Conservation (phyloP, 2,113 vertebrate species). For the Rhizomys pruinosus region DNA sequence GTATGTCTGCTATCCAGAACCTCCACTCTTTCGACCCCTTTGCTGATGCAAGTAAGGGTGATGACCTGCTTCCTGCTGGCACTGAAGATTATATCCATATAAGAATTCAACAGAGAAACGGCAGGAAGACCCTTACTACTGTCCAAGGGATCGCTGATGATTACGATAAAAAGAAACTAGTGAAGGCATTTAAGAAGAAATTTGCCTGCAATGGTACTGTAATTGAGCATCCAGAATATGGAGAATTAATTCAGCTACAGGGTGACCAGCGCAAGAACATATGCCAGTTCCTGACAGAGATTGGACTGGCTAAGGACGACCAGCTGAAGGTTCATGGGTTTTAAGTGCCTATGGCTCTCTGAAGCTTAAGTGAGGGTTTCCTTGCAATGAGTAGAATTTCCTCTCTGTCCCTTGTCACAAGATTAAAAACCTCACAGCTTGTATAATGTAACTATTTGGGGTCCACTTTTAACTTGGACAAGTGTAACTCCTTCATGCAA, state of each 20-base stretch:
- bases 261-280: constrained; percentile 99
- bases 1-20: constrained; percentile 98
- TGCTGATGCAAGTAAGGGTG: constrained; percentile 99
- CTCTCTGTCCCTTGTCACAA: too few relatives aligned
- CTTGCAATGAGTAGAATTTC: too few relatives aligned
- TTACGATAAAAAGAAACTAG: constrained; percentile 88
- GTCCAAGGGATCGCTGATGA: constrained; percentile 96
- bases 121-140: constrained; percentile 76
- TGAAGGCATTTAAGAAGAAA: background rate
- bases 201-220: constrained; percentile 99
- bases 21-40: constrained; percentile 96
- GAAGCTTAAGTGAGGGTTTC: too few relatives aligned
- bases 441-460: too few relatives aligned
- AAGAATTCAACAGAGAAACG: too few relatives aligned
- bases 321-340: too few relatives aligned
- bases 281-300: constrained; percentile 95
- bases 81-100: background rate
- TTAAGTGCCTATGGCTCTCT: too few relatives aligned
- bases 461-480: too few relatives aligned
- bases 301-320: too few relatives aligned
- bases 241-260: constrained; percentile 99
- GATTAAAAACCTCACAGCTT: too few relatives aligned
- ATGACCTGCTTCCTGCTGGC: background rate
- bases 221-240: constrained; percentile 98
- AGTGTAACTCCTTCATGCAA: too few relatives aligned